These are phyloP conservation scores for Miniopterus natalensis DNA, from an alignment of 2,113 vertebrate genomes.

Conservation along the genomic window DNA sequence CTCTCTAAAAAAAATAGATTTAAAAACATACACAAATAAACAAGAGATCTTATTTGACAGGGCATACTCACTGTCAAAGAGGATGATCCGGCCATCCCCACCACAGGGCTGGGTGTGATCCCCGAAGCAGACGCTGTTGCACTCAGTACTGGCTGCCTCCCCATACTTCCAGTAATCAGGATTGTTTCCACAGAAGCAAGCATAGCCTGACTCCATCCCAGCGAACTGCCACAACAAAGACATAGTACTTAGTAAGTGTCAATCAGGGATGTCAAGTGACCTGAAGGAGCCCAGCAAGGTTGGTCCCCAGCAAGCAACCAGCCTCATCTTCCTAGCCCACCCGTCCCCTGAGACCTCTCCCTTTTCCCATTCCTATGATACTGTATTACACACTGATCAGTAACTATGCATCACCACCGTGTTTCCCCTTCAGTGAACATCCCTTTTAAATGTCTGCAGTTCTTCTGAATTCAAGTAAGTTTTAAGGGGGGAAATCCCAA, in stretches of 20 bases:
- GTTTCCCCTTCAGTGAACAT: neutral
- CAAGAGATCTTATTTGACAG: neutral
- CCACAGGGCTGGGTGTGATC: conserved; percentile 98
- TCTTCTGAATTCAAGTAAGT: neutral
- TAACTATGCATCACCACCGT: neutral
- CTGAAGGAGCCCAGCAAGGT: neutral
- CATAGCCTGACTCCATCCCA: conserved; percentile 98
- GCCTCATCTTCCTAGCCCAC: neutral
- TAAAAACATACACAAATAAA: neutral
- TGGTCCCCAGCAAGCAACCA: neutral
- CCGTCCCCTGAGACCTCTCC: neutral
- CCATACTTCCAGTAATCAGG: conserved; percentile 92
- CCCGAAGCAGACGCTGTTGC: conserved; percentile 97
- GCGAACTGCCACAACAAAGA: conserved; percentile 92
- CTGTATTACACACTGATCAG: neutral
- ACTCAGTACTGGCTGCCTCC: conserved; percentile 95
- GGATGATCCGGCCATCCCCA: conserved; percentile 97
- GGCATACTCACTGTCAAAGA: conserved; percentile 96
- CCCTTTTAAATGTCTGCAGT: neutral
- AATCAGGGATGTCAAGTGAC: neutral
- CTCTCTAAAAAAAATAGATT: neutral
- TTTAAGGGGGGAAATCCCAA: neutral
- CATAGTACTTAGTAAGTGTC: conserved; percentile 35
- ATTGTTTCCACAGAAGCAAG: conserved; percentile 98
- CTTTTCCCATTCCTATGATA: neutral